These are phyloP conservation scores for Tetragonula carbonaria DNA, from an alignment of 2,888 invertebrate species.

Conservation along the genomic window DNA sequence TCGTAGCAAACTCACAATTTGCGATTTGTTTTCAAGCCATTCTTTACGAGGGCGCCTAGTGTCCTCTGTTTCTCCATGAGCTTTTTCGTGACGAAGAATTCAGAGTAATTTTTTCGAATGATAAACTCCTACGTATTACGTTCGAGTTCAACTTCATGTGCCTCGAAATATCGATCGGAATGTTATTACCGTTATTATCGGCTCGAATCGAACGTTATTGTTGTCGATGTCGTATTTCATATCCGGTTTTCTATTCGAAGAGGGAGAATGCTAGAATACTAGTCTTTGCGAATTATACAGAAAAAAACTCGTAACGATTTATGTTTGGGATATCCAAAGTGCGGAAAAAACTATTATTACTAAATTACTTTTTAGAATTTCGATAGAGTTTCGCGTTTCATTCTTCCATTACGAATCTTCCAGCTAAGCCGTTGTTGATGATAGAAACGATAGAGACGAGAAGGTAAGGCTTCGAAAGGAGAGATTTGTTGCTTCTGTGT, in stretches of 20 bases:
- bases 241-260: constrained; percentile 8
- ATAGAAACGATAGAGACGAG: not conserved
- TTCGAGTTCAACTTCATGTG: constrained; percentile 67
- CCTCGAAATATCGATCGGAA: constrained; percentile 66
- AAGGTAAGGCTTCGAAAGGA: not conserved
- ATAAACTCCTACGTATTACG: constrained; percentile 54
- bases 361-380: not conserved
- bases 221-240: constrained; percentile 36
- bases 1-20: constrained; percentile 18
- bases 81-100: constrained; percentile 65
- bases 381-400: constrained; percentile 2
- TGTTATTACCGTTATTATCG: constrained; percentile 34
- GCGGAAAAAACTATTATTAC: not conserved
- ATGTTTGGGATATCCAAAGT: not conserved
- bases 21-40: not conserved
- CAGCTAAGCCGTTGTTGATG: not conserved
- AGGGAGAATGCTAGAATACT: not conserved
- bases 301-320: not conserved
- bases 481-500: not conserved
- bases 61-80: constrained; percentile 62
- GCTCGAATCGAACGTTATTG: constrained; percentile 45
- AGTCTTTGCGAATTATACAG: not conserved
- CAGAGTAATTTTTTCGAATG: constrained; percentile 49
- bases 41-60: not conserved
- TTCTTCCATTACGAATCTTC: not conserved